Evolutionary conservation across 2,113 vertebrate species (phyloP).

Genomic region (Vombatus ursinus): DNA sequence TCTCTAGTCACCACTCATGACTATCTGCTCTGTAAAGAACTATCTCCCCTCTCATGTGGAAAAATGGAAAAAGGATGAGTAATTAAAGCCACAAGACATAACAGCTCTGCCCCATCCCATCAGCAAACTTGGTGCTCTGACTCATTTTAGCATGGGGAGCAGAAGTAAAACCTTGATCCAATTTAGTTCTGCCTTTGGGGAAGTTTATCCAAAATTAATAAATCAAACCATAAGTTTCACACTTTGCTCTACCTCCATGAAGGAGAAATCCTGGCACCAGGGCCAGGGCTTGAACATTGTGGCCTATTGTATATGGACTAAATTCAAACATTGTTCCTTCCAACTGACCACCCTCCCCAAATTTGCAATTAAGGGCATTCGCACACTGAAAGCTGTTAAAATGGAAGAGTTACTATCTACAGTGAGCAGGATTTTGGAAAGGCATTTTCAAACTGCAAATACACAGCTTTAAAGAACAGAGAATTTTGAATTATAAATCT

Average conservation of each 20-base stretch:
- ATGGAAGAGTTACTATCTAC: neutral
- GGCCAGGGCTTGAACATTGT: neutral
- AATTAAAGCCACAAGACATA: neutral
- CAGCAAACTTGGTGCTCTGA: neutral
- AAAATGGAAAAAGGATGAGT: neutral
- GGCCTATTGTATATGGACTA: no score
- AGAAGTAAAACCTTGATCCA: neutral
- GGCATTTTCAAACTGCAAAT: neutral
- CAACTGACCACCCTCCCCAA: neutral
- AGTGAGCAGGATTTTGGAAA: neutral
- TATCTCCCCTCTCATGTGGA: neutral
- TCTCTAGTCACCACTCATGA: neutral
- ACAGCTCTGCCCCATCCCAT: neutral
- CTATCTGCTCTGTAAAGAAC: neutral
- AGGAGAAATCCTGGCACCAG: neutral
- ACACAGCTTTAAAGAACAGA: neutral
- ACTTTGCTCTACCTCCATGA: neutral
- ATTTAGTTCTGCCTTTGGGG: neutral
- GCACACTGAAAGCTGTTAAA: neutral
- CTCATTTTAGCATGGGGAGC: neutral
- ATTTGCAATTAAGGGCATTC: neutral
- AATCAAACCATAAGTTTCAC: neutral
- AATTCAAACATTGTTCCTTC: neutral
- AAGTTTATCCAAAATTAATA: neutral
- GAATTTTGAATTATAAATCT: neutral